Percentiles rank a stretch among this genome's conserved stretches.
Conservation (phyloP, 2,113 vertebrate species). For the Genyomyrus donnyi region DNA sequence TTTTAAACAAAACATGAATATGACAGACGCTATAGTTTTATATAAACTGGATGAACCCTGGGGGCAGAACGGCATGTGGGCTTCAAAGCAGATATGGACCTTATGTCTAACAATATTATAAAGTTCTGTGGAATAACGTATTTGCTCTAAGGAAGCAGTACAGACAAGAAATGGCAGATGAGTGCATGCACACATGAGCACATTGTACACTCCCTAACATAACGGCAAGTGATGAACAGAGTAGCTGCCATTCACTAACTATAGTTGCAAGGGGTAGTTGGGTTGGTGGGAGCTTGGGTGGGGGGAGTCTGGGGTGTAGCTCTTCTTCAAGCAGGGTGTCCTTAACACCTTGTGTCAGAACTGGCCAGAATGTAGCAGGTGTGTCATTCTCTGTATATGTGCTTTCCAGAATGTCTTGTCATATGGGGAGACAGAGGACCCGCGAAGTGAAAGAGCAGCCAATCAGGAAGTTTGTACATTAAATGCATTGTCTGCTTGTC, state of each 20-base stretch:
- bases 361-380: conserved; percentile 45
- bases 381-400: conserved; percentile 19
- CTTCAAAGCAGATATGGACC: not conserved
- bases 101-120: not conserved
- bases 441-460: not conserved
- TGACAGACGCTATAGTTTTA: not conserved
- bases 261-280: not conserved
- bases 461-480: not conserved
- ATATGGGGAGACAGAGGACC: not conserved
- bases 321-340: conserved; percentile 16
- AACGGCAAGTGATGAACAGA: not conserved
- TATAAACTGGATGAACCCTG: not conserved
- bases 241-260: not conserved
- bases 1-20: not conserved
- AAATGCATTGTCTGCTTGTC: not conserved
- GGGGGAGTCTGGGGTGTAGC: not conserved
- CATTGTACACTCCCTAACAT: not conserved
- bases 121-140: not conserved
- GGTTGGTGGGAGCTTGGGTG: not conserved
- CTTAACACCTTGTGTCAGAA: conserved; percentile 52
- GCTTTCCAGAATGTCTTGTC: not conserved
- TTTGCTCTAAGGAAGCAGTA: not conserved
- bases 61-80: not conserved
- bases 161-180: not conserved
- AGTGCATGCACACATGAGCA: not conserved